Percentiles rank a stretch among this genome's conserved stretches.
phyloP scores from a whole-genome alignment of 2,113 vertebrate genomes.

The Siniperca chuatsi region DNA sequence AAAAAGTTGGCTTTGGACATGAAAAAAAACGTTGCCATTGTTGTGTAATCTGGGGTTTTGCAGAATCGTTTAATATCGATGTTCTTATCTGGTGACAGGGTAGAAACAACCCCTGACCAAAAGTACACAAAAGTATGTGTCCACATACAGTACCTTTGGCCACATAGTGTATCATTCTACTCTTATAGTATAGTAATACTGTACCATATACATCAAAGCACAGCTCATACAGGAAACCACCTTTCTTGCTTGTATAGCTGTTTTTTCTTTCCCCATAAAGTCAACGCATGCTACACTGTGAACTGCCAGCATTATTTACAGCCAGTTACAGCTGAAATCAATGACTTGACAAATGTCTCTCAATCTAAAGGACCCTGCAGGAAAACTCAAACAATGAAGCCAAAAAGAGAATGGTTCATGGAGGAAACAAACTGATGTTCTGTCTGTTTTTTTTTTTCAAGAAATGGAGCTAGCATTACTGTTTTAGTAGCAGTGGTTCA shows the following conservation, averaged over 20 bases:
- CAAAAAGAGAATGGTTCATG: slow-evolving; percentile 18
- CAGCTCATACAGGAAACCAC: not conserved
- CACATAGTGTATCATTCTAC: not conserved
- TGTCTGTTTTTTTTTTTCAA: slow-evolving; percentile 11
- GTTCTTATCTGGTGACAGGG: no score
- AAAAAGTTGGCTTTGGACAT: not conserved
- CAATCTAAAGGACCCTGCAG: slow-evolving; percentile 3
- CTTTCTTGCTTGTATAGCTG: not conserved
- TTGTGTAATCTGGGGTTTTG: not conserved
- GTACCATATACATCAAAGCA: not conserved
- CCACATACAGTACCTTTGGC: not conserved
- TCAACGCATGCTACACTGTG: not conserved
- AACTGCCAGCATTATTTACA: not conserved
- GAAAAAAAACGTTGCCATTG: not conserved
- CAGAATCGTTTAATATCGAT: not conserved
- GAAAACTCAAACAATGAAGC: slow-evolving; percentile 15
- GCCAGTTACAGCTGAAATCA: slow-evolving; percentile 13
- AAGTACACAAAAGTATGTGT: not conserved
- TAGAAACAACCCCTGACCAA: no score
- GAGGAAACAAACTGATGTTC: slow-evolving; percentile 56
- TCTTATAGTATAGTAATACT: not conserved
- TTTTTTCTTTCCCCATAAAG: not conserved
- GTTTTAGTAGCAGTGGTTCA: slow-evolving; percentile 58
- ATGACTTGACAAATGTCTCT: slow-evolving; percentile 17
- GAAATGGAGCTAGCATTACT: slow-evolving; percentile 18